Base-by-base conservation (phyloP, 1,140 invertebrate genomes). In the Drosophila simulans region DNA sequence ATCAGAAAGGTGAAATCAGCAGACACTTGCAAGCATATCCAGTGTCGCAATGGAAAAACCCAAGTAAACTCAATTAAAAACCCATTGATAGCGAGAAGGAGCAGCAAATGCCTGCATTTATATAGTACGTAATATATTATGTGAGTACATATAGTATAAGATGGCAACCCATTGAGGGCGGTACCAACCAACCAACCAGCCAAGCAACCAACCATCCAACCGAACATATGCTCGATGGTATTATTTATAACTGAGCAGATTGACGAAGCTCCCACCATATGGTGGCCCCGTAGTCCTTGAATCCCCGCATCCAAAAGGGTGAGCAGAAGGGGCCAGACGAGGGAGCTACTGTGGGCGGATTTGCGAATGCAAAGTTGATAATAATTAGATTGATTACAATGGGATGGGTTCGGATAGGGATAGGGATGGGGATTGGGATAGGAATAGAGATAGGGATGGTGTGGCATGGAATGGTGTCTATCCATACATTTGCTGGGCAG, bases 41-140 rank as follows among this genome's bases (percentile, higher is more conserved):
- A 25, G 7, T 48, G 46, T 17, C 42, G 17, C 22, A 48, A n/a
- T 48, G 22, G 46, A 48, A 27, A 48, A 48, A 27, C 12, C 22
- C 48, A 62, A 34, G 49, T 39, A 54, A 60, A 69, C 63, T 73
- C 62, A 73, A 73, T 73, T 73, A 73, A 73, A 73, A 68, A 59
- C 13, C 49, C 49, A 73, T 73, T 73, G 62, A 54, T 42, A 45
- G 27, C 11, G 20, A 20, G 17, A 5, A 17, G 17, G 13, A 22
- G 22, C 31, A 31, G 27, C 27, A 46, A 55, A 15, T 25, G 40
- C 2, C 49, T 62, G 57, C 35, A 73, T 43, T 56, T 54, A 17
- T 17, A 42, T 15, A 20, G 10, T 20, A 43, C 10, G 7, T 10
- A 10, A 17, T 8, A 8, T 42, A 17, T 45, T 57, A 27, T 35